Evolutionary conservation across 2,888 invertebrate genomes (phyloP), one percentile per base, ranked within the genome.

Genomic region (Dioctria linearis): DNA sequence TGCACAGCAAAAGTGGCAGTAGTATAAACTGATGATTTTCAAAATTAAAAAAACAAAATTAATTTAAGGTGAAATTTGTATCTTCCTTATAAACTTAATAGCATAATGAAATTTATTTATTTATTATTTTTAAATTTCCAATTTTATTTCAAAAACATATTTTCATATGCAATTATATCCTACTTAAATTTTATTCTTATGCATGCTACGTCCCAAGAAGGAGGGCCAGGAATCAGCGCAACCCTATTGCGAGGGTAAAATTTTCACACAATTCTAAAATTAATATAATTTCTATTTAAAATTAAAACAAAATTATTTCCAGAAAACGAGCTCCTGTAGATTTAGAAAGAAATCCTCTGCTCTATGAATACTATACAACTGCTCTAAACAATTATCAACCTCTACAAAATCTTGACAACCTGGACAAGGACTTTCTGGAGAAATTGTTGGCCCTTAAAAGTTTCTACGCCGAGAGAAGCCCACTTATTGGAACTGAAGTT

Each of bases 281-380:
- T n/a, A 4, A 46, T 51, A 59, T 40, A 13, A 54, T 54, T 13
- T 40, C 5, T 71, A 37, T 54, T 54, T 73, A 4, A 63, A 40
- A 65, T 65, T 65, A 39, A 57, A 11, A 8, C 11, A 57, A 5
- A n/a, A 37, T 13, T 37, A 37, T 25, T 40, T 79, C 54, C 46
- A 67, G 79, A 69, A 79, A 78, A 73, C 71, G 71, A 57, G 59
- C 79, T 25, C 67, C 78, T 11, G 63, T 69, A 13, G 80, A 83
- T 37, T 61, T 81, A 51, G 82, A 81, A 61, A 49, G 73, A 5
- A 82, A 79, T 73, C 83, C 82, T n/a, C n/a, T 80, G 3, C 8
- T 83, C 6, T 83, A 82, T 49, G 81, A 82, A 57, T 83, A 82
- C 67, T 83, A 82, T 69, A 51, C 81, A 49, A 79, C 63, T n/a